phyloP scores from a whole-genome alignment of 2,113 vertebrate genomes.

The Aphelocoma coerulescens region DNA sequence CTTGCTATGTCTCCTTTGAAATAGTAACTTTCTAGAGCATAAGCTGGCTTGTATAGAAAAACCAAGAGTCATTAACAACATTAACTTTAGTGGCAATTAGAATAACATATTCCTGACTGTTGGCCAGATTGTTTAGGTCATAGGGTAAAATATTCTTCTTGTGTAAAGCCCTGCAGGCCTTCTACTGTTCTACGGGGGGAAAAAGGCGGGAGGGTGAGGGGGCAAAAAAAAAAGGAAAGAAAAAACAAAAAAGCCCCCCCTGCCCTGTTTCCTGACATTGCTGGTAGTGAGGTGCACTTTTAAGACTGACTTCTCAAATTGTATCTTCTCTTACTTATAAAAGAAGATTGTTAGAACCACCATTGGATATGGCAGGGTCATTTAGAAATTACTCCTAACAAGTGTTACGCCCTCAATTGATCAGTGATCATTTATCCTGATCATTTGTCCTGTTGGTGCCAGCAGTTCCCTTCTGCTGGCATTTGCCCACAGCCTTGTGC shows the following conservation, averaged over 20 bases:
- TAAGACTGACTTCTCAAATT: neutral
- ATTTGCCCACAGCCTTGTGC: neutral
- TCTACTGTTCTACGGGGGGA: neutral
- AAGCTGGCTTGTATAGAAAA: neutral
- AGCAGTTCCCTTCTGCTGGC: neutral
- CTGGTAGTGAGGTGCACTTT: neutral
- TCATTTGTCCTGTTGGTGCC: neutral
- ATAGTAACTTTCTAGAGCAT: neutral
- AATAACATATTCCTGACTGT: slow-evolving; percentile 51
- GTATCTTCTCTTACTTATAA: neutral
- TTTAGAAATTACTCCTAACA: neutral
- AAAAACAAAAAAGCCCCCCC: neutral
- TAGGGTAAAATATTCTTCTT: slow-evolving; percentile 45
- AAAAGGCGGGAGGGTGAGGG: neutral
- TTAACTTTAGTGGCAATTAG: slow-evolving; percentile 46
- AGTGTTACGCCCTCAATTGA: neutral
- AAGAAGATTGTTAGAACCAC: neutral
- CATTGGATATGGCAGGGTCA: neutral
- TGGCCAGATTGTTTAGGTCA: slow-evolving; percentile 50
- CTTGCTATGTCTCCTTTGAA: neutral
- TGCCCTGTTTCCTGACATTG: neutral
- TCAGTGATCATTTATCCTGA: neutral
- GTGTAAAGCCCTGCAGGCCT: slow-evolving; percentile 5
- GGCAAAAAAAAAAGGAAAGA: rapidly evolving
- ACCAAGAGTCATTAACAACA: slow-evolving; percentile 3